Conservation (phyloP, 2,888 invertebrate genomes). For the Synergus gifuensis region DNA sequence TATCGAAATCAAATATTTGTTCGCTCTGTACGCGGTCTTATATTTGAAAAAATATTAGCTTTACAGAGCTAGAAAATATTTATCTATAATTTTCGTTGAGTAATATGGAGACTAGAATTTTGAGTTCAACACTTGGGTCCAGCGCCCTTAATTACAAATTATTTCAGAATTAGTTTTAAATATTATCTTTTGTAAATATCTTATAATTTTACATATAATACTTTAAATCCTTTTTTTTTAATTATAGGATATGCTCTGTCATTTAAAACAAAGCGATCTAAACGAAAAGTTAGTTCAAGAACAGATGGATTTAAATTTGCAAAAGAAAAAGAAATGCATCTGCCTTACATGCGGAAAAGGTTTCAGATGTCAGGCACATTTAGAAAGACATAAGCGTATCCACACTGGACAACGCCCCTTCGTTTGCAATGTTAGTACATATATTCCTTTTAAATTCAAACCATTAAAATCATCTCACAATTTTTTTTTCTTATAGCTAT, state of each 20-base stretch:
- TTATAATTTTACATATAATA: not conserved
- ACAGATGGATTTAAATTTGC: constrained; percentile 36
- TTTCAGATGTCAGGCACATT: constrained; percentile 80
- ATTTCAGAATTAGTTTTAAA: not conserved
- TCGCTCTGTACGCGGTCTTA: too few relatives aligned
- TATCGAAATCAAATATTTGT: too few relatives aligned
- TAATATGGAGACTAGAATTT: too few relatives aligned
- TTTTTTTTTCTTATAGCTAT: not conserved
- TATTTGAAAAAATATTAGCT: too few relatives aligned
- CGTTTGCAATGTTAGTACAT: constrained; percentile 76
- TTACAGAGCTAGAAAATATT: too few relatives aligned
- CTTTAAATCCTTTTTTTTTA: constrained; percentile 4
- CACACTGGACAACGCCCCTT: constrained; percentile 81
- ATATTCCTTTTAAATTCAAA: not conserved
- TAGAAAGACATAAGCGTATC: constrained; percentile 80
- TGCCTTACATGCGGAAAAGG: constrained; percentile 78
- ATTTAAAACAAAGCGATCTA: constrained; percentile 67
- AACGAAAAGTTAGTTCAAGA: constrained; percentile 51
- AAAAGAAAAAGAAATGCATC: constrained; percentile 58
- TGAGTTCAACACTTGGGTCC: too few relatives aligned
- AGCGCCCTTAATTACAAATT: too few relatives aligned
- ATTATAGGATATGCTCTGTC: constrained; percentile 70
- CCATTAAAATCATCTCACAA: not conserved
- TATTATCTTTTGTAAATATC: too few relatives aligned
- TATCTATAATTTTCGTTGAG: too few relatives aligned